Evolutionary conservation across 2,113 vertebrate species (phyloP).

Genomic region (Delphinus delphis): DNA sequence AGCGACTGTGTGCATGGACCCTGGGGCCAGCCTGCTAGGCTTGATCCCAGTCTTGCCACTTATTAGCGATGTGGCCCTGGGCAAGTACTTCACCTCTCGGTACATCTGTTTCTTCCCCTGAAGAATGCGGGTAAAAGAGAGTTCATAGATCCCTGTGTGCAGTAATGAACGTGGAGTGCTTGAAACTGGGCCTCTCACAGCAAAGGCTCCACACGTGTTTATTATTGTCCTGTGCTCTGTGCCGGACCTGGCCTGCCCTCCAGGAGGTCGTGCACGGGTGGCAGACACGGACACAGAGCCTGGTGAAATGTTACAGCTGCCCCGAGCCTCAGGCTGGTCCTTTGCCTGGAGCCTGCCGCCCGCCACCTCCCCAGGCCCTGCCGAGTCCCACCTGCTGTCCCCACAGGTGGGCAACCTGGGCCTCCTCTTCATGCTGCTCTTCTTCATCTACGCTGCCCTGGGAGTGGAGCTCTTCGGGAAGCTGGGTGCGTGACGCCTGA

Average conservation of each 20-base stretch:
- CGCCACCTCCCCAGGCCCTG: background rate
- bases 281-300: background rate
- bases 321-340: background rate
- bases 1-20: background rate
- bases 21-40: background rate
- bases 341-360: background rate
- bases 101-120: background rate
- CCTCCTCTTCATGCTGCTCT: slow-evolving; percentile 98
- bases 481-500: slow-evolving; percentile 87
- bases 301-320: background rate
- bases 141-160: rapidly evolving
- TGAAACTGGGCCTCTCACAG: rapidly evolving
- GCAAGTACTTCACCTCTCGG: background rate
- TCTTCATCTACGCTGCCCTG: slow-evolving; percentile 99
- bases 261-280: rapidly evolving
- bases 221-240: rapidly evolving
- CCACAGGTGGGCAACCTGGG: slow-evolving; percentile 98
- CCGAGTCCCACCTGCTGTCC: background rate
- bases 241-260: background rate
- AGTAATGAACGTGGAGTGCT: rapidly evolving
- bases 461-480: slow-evolving; percentile 99
- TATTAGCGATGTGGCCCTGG: background rate
- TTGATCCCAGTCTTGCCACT: background rate
- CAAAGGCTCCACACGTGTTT: rapidly evolving
- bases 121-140: background rate